A percentile compares a stretch with the other conserved stretches of the same genome.
Evolutionary conservation across 2,113 vertebrate species (phyloP).

Genomic region (Corythornis madagascariensis): DNA sequence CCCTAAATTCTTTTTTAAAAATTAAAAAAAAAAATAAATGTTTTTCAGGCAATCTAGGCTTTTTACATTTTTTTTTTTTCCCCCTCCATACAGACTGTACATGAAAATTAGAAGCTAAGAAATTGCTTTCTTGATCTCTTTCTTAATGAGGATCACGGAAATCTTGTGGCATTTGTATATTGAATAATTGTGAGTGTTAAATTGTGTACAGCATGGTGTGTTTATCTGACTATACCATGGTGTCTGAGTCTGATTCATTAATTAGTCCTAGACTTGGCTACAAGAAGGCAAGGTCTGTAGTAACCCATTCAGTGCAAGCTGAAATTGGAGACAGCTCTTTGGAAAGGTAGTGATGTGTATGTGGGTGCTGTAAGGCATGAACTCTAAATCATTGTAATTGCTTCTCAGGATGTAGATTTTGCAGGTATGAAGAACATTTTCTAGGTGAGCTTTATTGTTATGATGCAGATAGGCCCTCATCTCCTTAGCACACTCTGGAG

Average conservation of each 20-base stretch:
- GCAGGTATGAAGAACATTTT: neutral
- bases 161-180: neutral
- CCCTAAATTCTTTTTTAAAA: neutral
- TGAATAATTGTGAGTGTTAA: neutral
- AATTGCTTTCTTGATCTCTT: neutral
- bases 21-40: neutral
- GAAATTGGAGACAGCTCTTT: neutral
- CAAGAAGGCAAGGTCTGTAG: neutral
- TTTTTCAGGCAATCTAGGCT: neutral
- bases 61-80: neutral
- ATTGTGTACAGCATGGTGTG: neutral
- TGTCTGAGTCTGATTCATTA: neutral
- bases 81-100: neutral
- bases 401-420: neutral
- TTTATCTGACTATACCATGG: neutral
- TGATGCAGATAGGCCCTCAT: neutral
- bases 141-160: neutral
- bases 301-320: neutral
- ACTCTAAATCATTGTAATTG: neutral
- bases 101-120: neutral
- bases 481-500: neutral
- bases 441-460: neutral
- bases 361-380: neutral
- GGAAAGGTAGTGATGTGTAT: too few relatives aligned
- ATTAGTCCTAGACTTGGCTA: neutral